Evolutionary conservation across 2,113 vertebrate genomes (phyloP).

Genomic region (Arothron firmamentum): DNA sequence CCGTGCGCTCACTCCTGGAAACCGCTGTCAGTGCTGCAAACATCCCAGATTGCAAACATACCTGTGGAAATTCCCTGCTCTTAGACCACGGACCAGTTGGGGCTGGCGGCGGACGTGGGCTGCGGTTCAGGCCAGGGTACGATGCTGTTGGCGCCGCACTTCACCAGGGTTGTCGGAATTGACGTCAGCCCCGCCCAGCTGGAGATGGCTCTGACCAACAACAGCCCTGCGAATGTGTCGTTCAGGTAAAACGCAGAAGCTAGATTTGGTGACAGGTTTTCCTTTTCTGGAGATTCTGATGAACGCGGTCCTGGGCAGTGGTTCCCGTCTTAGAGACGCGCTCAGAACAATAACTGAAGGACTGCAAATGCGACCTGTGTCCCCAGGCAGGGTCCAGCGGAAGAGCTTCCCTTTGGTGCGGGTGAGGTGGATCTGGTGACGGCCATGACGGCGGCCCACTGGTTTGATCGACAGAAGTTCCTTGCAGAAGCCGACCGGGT

Average conservation of each 20-base stretch:
- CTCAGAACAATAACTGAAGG: background rate
- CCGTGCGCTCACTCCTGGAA: too few relatives aligned
- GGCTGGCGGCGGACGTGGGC: constrained; percentile 77
- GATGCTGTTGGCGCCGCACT: constrained; percentile 62
- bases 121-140: constrained; percentile 80
- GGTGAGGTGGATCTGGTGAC: constrained; percentile 70
- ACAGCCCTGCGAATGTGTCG: constrained; percentile 59
- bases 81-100: constrained; percentile 46
- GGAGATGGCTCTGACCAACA: constrained; percentile 53
- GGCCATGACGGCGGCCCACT: constrained; percentile 73
- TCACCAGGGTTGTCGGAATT: constrained; percentile 71
- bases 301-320: too few relatives aligned
- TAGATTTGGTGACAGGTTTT: too few relatives aligned
- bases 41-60: background rate
- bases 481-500: constrained; percentile 67
- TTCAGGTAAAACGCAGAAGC: constrained; percentile 65
- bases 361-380: background rate
- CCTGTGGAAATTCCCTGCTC: background rate
- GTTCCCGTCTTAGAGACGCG: too few relatives aligned
- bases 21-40: too few relatives aligned
- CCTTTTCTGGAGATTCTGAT: background rate
- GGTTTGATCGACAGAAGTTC: constrained; percentile 74
- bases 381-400: constrained; percentile 68
- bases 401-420: constrained; percentile 66
- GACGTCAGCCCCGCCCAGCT: constrained; percentile 79